phyloP scores from a whole-genome alignment of 1,140 invertebrate genomes.

The Psilanteris sp. region DNA sequence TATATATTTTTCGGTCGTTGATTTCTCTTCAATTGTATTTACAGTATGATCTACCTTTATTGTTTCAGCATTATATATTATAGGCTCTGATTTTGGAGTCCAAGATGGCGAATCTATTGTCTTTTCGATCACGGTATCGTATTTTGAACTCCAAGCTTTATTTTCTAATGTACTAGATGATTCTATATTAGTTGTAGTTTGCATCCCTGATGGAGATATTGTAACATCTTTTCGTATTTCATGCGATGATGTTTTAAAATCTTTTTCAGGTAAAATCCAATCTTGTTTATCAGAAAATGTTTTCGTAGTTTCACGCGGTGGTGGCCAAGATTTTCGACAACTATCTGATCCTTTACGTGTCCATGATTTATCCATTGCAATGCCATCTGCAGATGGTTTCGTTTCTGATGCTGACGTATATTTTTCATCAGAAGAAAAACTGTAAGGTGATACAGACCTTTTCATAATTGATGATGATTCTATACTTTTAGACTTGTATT shows the following conservation, averaged over 20 bases:
- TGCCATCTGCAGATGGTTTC: slow-evolving; percentile 81
- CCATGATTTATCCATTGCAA: slow-evolving; percentile 84
- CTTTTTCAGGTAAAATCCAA: slow-evolving; percentile 69
- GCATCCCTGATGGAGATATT: slow-evolving; percentile 68
- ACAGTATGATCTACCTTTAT: slow-evolving; percentile 78
- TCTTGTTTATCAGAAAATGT: slow-evolving; percentile 67
- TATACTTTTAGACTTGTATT: slow-evolving; percentile 23
- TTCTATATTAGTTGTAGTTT: slow-evolving; percentile 72
- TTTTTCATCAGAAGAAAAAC: slow-evolving; percentile 51
- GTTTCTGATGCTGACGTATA: slow-evolving; percentile 71
- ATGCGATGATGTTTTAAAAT: slow-evolving; percentile 71
- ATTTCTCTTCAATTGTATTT: slow-evolving; percentile 73
- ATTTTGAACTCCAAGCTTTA: slow-evolving; percentile 71
- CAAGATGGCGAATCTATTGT: slow-evolving; percentile 59
- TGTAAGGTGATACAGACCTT: slow-evolving; percentile 29
- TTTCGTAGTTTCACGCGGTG: slow-evolving; percentile 62
- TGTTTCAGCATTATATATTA: slow-evolving; percentile 78
- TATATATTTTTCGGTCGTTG: slow-evolving; percentile 70
- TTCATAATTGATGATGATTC: slow-evolving; percentile 16
- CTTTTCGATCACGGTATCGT: slow-evolving; percentile 68
- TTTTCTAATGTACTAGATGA: slow-evolving; percentile 72
- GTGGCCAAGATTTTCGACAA: slow-evolving; percentile 80
- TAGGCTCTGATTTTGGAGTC: slow-evolving; percentile 64
- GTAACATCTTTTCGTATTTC: slow-evolving; percentile 71
- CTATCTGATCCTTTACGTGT: slow-evolving; percentile 80